phyloP scores from a whole-genome alignment of 2,888 invertebrate species.

The Parthenolecanium corni region DNA sequence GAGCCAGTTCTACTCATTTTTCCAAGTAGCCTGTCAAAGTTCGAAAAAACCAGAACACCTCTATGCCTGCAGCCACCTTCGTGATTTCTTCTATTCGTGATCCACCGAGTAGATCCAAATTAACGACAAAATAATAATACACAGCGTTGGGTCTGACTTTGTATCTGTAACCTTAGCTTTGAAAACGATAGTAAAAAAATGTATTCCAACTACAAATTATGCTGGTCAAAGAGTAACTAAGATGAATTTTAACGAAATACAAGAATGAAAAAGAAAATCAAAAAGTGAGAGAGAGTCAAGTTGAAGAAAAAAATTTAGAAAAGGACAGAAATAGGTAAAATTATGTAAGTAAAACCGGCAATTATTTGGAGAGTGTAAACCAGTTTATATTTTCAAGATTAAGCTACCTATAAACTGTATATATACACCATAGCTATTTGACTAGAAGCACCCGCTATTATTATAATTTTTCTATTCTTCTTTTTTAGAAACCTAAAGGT shows the following conservation, averaged over 20 bases:
- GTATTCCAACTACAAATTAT: constrained; percentile 10
- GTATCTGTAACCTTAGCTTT: constrained; percentile 11
- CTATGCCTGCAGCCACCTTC: no score
- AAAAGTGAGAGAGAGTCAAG: no score
- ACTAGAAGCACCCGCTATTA: constrained; percentile 8
- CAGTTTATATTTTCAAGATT: background rate
- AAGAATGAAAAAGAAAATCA: no score
- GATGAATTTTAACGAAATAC: background rate
- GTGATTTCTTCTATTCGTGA: no score
- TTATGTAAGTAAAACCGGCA: constrained; percentile 20
- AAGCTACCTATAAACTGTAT: background rate
- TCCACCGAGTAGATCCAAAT: no score
- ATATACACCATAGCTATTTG: background rate
- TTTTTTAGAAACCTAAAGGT: constrained; percentile 11
- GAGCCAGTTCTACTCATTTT: no score
- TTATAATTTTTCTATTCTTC: constrained; percentile 17
- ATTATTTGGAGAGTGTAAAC: constrained; percentile 11
- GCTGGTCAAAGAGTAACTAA: constrained; percentile 1
- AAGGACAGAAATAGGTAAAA: background rate
- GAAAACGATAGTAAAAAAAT: background rate
- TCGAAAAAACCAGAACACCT: no score
- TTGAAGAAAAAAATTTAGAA: no score
- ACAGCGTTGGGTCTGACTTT: constrained; percentile 3
- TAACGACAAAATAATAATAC: no score
- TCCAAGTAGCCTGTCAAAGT: no score